Percentiles rank a stretch among this genome's conserved stretches.
phyloP scores from a whole-genome alignment of 1,140 invertebrate genomes.

The Monochamus saltuarius region DNA sequence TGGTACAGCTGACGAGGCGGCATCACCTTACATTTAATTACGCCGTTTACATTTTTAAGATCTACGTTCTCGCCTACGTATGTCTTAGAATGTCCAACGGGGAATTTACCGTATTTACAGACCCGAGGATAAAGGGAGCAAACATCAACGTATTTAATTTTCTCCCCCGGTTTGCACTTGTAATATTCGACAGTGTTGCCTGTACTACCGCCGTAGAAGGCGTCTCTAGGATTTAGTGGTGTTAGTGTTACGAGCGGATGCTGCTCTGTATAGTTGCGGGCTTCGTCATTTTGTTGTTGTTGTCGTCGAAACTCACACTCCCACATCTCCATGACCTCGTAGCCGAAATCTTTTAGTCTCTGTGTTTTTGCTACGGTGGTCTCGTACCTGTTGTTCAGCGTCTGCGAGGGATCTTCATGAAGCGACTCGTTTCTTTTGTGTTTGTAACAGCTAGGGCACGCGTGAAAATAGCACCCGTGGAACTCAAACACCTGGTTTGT shows the following conservation, averaged over 20 bases:
- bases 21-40: constrained; percentile 43
- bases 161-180: constrained; percentile 37
- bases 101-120: constrained; percentile 45
- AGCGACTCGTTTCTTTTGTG: neutral
- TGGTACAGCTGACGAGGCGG: constrained; percentile 44
- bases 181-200: constrained; percentile 42
- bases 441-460: constrained; percentile 1
- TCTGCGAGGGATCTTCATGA: too few relatives aligned
- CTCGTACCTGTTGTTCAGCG: too few relatives aligned
- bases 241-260: neutral
- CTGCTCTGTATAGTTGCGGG: neutral
- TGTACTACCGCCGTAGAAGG: constrained; percentile 45
- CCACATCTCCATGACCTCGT: neutral
- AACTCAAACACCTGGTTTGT: constrained; percentile 23
- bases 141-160: constrained; percentile 49
- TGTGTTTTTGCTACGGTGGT: too few relatives aligned
- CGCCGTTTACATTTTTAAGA: constrained; percentile 29
- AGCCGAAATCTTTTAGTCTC: neutral
- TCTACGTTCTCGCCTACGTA: constrained; percentile 14
- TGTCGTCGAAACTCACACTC: constrained; percentile 1
- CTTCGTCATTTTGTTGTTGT: neutral
- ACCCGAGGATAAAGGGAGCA: too few relatives aligned
- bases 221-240: neutral
- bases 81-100: constrained; percentile 45
- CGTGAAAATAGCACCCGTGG: constrained; percentile 22